A percentile compares a stretch with the other conserved stretches of the same genome.
Evolutionary conservation across 1,140 invertebrate species (phyloP).

Genomic region (Sitobion miscanthi): DNA sequence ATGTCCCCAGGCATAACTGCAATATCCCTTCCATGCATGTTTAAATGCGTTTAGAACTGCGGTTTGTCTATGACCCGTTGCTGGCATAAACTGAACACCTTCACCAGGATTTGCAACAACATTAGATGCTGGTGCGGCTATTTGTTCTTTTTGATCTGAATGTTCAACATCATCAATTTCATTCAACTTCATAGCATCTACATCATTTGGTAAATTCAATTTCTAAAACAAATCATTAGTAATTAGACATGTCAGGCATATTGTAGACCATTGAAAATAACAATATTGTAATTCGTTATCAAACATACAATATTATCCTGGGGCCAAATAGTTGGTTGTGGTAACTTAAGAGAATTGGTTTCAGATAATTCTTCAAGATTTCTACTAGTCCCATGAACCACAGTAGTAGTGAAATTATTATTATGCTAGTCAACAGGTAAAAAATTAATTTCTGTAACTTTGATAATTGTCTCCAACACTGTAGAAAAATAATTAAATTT

Average conservation of each 20-base stretch:
- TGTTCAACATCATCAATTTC: neutral
- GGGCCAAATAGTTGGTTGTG: slow-evolving; percentile 14
- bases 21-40: slow-evolving; percentile 92
- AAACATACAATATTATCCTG: slow-evolving; percentile 16
- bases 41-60: slow-evolving; percentile 85
- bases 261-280: neutral
- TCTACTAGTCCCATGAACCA: neutral
- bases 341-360: slow-evolving; percentile 3
- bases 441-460: slow-evolving; percentile 44
- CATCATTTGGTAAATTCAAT: slow-evolving; percentile 19
- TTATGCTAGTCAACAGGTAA: neutral
- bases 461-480: slow-evolving; percentile 51
- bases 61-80: slow-evolving; percentile 78
- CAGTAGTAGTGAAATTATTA: slow-evolving; percentile 1
- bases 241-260: neutral
- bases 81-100: slow-evolving; percentile 67
- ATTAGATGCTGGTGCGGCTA: slow-evolving; percentile 60
- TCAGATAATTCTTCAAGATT: slow-evolving; percentile 2
- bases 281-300: neutral
- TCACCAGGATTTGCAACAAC: slow-evolving; percentile 59
- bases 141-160: slow-evolving; percentile 37
- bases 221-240: neutral
- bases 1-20: slow-evolving; percentile 90
- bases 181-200: slow-evolving; percentile 39
- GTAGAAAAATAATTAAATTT: neutral